Conservation (phyloP, 2,113 vertebrate species). For the Callipepla californica region DNA sequence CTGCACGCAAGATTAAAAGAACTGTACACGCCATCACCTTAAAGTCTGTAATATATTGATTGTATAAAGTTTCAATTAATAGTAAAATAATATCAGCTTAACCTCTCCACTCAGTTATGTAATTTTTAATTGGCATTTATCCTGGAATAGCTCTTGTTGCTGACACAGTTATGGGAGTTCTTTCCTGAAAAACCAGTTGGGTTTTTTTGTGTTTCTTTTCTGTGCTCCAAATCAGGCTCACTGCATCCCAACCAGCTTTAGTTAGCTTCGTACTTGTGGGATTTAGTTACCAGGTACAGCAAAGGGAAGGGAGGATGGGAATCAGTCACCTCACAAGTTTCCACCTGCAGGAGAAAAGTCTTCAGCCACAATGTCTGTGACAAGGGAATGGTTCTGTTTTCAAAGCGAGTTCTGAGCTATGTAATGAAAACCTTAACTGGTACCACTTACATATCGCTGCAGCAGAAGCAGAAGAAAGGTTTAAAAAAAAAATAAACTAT, state of each 20-base stretch:
- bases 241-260: background rate
- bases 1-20: background rate
- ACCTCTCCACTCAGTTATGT: background rate
- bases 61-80: background rate
- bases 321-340: background rate
- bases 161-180: background rate
- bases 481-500: background rate
- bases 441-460: no score
- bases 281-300: background rate
- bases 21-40: background rate
- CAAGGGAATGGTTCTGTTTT: background rate
- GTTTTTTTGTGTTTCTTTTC: background rate
- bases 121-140: conserved; percentile 17
- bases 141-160: background rate
- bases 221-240: background rate
- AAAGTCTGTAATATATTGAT: background rate
- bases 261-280: background rate
- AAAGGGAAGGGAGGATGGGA: background rate
- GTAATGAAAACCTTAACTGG: background rate
- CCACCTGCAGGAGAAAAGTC: background rate
- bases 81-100: background rate
- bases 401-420: background rate
- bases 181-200: background rate
- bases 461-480: background rate
- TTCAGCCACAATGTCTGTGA: background rate